Evolutionary conservation across 2,113 vertebrate genomes (phyloP).

Genomic region (Bagarius yarrelli): DNA sequence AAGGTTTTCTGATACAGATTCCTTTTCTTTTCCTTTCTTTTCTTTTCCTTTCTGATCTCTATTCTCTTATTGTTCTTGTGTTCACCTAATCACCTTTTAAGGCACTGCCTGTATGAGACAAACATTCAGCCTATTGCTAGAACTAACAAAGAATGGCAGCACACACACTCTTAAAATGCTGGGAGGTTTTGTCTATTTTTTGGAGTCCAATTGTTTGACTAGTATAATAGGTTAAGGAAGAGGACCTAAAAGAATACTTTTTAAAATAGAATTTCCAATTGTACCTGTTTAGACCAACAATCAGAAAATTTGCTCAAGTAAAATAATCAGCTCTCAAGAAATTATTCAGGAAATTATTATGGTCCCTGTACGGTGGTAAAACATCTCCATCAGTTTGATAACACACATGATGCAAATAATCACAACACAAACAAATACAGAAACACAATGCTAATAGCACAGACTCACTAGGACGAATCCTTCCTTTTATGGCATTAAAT

Average conservation of each 20-base stretch:
- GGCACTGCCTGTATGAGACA: neutral
- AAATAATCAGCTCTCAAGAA: neutral
- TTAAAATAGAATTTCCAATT: neutral
- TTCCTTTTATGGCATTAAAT: neutral
- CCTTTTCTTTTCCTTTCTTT: slow-evolving; percentile 10
- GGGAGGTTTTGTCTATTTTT: neutral
- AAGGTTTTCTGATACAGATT: slow-evolving; percentile 49
- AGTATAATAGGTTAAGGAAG: neutral
- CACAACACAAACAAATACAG: too few relatives aligned
- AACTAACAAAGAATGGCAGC: slow-evolving; percentile 20
- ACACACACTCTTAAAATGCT: neutral
- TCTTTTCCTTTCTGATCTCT: neutral
- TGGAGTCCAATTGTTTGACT: too few relatives aligned
- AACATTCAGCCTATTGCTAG: slow-evolving; percentile 5
- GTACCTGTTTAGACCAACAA: neutral
- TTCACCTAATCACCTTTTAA: neutral
- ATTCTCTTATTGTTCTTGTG: slow-evolving; percentile 1
- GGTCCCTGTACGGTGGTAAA: too few relatives aligned
- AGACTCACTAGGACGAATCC: neutral
- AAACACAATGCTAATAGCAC: too few relatives aligned
- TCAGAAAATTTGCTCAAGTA: neutral
- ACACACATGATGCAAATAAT: too few relatives aligned
- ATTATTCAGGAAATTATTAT: neutral
- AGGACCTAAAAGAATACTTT: neutral
- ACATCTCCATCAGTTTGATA: too few relatives aligned